phyloP scores from a whole-genome alignment of 2,797 vertebrate genomes.

The Melanotaenia boesemani region DNA sequence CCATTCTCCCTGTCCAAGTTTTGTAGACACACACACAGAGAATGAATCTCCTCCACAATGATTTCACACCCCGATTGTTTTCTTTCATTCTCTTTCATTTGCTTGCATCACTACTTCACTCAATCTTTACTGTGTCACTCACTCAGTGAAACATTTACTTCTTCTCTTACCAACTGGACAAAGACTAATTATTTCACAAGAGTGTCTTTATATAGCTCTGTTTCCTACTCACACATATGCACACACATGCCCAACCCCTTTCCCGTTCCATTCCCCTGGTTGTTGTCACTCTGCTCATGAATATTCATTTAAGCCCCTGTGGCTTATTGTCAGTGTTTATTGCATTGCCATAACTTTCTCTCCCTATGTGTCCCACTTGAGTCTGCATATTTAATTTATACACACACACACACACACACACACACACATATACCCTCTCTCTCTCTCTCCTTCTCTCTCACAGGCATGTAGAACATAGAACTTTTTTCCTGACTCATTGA shows the following conservation, averaged over 20 bases:
- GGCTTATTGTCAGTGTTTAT: slow-evolving; percentile 44
- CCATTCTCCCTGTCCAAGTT: not conserved
- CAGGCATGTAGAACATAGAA: no score
- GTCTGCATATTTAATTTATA: slow-evolving; percentile 4
- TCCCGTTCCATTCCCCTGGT: slow-evolving; percentile 21
- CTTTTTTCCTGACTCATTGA: no score
- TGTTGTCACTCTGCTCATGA: slow-evolving; percentile 40
- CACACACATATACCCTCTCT: no score
- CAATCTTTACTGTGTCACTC: slow-evolving; percentile 26
- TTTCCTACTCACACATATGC: not conserved
- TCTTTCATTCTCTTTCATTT: slow-evolving; percentile 50
- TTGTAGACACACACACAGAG: slow-evolving; percentile 4
- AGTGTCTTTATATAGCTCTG: not conserved
- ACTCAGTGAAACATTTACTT: slow-evolving; percentile 19
- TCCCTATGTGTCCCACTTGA: slow-evolving; percentile 1
- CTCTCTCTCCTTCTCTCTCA: no score
- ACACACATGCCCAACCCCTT: slow-evolving; percentile 7
- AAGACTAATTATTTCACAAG: slow-evolving; percentile 11
- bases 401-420: not conserved
- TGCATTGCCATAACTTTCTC: slow-evolving; percentile 44
- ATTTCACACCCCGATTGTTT: slow-evolving; percentile 51
- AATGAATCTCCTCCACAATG: slow-evolving; percentile 45
- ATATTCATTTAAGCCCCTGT: slow-evolving; percentile 51
- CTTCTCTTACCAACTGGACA: slow-evolving; percentile 28
- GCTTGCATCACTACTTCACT: slow-evolving; percentile 57